A percentile compares a stretch with the other conserved stretches of the same genome.
phyloP scores from a whole-genome alignment of 2,888 invertebrate genomes.

The Drosophila ezoana region DNA sequence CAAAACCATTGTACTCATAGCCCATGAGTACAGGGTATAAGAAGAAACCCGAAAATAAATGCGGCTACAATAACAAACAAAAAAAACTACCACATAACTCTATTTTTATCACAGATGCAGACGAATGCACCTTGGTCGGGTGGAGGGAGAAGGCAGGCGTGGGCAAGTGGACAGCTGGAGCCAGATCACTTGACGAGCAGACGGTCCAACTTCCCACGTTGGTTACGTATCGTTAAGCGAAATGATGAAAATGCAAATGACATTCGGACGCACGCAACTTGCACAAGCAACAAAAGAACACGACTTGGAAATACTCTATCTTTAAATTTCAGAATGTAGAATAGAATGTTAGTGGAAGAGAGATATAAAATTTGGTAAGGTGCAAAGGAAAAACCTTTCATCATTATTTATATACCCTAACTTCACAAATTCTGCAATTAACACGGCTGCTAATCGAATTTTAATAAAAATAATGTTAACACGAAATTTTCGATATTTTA shows the following conservation, averaged over 20 bases:
- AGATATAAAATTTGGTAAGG: neutral
- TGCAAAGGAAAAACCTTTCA: neutral
- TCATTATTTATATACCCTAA: too few species aligned
- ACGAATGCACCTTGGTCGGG: constrained; percentile 34
- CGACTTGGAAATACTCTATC: constrained; percentile 30
- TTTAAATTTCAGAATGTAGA: neutral
- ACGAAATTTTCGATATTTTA: too few species aligned
- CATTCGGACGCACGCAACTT: constrained; percentile 47
- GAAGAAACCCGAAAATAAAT: constrained; percentile 40
- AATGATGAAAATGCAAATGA: constrained; percentile 71
- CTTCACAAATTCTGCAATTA: too few species aligned
- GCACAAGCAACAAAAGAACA: neutral
- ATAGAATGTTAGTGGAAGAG: neutral
- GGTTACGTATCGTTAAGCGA: constrained; percentile 73
- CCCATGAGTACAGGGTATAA: neutral
- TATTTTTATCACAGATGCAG: constrained; percentile 69
- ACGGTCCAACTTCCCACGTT: constrained; percentile 70
- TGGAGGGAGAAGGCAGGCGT: constrained; percentile 4
- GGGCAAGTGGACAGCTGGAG: constrained; percentile 58
- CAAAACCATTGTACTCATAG: too few species aligned
- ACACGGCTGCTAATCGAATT: too few species aligned
- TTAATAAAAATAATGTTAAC: too few species aligned
- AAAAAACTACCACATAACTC: constrained; percentile 48
- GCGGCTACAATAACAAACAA: constrained; percentile 36
- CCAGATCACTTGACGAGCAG: constrained; percentile 60